Conservation (phyloP, 2,113 vertebrate species). For the Cololabis saira region DNA sequence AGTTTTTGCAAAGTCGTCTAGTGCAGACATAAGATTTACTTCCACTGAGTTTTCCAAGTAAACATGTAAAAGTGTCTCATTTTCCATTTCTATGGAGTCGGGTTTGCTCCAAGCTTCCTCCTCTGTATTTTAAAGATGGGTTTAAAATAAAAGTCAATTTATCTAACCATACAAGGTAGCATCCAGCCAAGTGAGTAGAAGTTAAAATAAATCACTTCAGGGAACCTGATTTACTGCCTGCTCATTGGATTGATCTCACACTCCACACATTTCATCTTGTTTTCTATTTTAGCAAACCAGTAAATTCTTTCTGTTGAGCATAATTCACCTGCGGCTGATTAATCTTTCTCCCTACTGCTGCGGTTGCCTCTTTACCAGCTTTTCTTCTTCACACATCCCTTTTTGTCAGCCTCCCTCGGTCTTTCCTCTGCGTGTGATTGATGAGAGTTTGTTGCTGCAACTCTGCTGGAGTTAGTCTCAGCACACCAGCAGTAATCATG, state of each 20-base stretch:
- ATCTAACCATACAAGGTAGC: background rate
- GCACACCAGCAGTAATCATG: conserved; percentile 9
- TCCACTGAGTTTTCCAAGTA: background rate
- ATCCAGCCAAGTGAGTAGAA: background rate
- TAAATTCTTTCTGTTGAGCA: conserved; percentile 7
- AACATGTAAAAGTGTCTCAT: background rate
- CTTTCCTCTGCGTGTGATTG: conserved; percentile 20
- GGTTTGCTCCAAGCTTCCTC: conserved; percentile 3
- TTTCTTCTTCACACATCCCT: background rate
- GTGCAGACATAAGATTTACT: background rate
- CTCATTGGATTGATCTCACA: background rate
- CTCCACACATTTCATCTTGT: conserved; percentile 4
- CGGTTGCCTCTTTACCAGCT: background rate
- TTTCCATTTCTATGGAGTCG: conserved; percentile 9
- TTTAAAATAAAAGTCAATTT: background rate
- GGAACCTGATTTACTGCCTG: conserved; percentile 1
- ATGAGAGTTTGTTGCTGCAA: conserved; percentile 47
- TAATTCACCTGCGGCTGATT: conserved; percentile 21
- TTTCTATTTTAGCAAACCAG: conserved; percentile 20
- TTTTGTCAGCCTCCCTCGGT: background rate
- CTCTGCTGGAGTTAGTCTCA: conserved; percentile 13
- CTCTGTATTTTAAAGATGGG: background rate
- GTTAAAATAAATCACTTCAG: background rate
- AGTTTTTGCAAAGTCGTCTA: too few relatives aligned
- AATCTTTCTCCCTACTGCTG: conserved; percentile 4